Base-by-base conservation (phyloP, 2,797 vertebrate species). In the Threskiornis aethiopicus region DNA sequence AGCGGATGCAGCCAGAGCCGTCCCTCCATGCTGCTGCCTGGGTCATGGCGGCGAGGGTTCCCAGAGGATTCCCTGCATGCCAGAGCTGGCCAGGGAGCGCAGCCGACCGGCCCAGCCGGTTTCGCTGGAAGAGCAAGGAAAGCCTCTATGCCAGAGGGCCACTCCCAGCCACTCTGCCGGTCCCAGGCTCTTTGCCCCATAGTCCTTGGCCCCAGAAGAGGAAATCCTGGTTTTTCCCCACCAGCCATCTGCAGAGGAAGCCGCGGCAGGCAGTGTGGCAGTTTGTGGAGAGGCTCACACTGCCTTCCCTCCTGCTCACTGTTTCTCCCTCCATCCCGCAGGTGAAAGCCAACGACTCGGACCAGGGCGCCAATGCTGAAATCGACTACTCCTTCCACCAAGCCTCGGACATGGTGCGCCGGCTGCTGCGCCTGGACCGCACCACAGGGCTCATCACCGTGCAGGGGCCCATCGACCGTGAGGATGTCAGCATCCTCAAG, bases 341-440 rank as follows among this genome's bases (percentile, higher is more conserved):
- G 99, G 99, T 99, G 75, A 98, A 99, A 96, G 99, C 99, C 94
- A 99, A 99, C 0, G 99, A 99, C 37, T 99, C 99, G 0, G 99
- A 99, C 96, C 99, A 99, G 58, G 99, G 99, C 0, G 97, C 98
- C 96, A 99, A 99, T 0, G 99, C 99, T 0, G 99, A 99, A 91
- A 99, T 99, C 0, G 99, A 99, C 86, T 99, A 99, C 95, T 99
- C 98, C 37, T 98, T 99, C 85, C 99, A 99, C 96, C 99, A 99
- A 96, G 98, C 99, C 0, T 98, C 99, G 0, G 98, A 99, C 49
- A 95, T 98, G 4, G 99, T 99, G 61, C 99, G 99, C 89, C 98
- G 99, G 52, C 98, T 99, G 35, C 98, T 99, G 66, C 98, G 99
- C 59, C 99, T 99, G 24, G 99, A 99, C 95, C 99, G 98, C 13